Evolutionary conservation across 2,113 vertebrate genomes (phyloP), one percentile per base, ranked within the genome.

Genomic region (Campylomormyrus tamandua): DNA sequence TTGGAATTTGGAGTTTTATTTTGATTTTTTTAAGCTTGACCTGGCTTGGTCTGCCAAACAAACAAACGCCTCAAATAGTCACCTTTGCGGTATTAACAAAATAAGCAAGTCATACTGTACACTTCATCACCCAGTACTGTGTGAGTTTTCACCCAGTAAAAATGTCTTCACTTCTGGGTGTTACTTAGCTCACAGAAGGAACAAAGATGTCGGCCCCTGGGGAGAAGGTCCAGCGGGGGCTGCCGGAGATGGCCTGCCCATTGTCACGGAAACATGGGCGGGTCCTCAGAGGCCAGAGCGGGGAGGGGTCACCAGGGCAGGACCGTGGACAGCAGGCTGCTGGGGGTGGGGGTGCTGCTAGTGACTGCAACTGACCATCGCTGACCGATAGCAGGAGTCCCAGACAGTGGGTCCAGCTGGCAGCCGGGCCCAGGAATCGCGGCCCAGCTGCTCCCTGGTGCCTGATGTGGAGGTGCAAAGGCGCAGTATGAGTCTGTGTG

Each of bases 381-480:
- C 88, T 92, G 89, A 94, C 91, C 94, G 90, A 88, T 83, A 87
- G 45, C 84, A 45, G 80, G 74, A 50, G 45, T 89, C 90, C 93
- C 86, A 83, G 91, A 89, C 89, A 93, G 92, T 94, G 93, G 93
- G 92, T 93, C 92, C 91, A 89, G 94, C 92, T 93, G 93, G 92
- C 93, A 92, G 89, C 93, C 92, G 90, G 93, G 93, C 90, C 92
- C 93, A 93, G 94, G 94, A 90, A 93, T 93, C 8, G 6, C 93
- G 94, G 93, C 94, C 93, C 95, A 95, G 96, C 95, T 96, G 95
- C 93, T 94, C 94, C 94, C 94, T 95, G 95, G 95, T 56, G 80
- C 91, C 89, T 88, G 90, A 90, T 89, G 92, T 31, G 11, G n/a
- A 85, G 53, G 83, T 84, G 90, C 87, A 90, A 89, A 91, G 39